A percentile compares a stretch with the other conserved stretches of the same genome.
These are phyloP conservation scores for Glyphotaelius pellucidus DNA, from an alignment of 2,888 invertebrate species.

Conservation along the genomic window DNA sequence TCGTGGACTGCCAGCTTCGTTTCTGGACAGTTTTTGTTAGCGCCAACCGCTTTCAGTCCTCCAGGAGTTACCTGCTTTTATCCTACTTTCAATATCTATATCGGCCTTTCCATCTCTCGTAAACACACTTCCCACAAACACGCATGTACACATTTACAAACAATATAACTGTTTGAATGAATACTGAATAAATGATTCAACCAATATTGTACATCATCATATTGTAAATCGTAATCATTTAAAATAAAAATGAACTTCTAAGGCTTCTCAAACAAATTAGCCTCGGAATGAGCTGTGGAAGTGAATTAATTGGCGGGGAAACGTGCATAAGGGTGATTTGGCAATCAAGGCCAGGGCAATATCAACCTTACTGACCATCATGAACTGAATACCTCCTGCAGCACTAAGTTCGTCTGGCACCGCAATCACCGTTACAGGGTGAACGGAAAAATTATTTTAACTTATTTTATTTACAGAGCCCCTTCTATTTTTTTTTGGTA, in stretches of 20 bases:
- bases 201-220: neutral
- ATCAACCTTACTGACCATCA: constrained; percentile 32
- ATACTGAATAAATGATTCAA: neutral
- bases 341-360: constrained; percentile 12
- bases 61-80: too few species aligned
- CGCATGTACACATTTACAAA: too few species aligned
- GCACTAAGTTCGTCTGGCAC: neutral
- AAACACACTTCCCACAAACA: too few species aligned
- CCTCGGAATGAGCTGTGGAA: neutral
- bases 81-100: too few species aligned
- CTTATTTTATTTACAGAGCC: neutral
- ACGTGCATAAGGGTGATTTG: constrained; percentile 32
- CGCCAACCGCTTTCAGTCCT: too few species aligned
- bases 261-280: neutral
- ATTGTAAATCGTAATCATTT: neutral
- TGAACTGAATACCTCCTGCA: constrained; percentile 11
- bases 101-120: too few species aligned
- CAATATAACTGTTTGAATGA: too few species aligned
- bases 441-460: neutral
- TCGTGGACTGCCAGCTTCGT: too few species aligned
- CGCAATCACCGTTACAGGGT: constrained; percentile 14
- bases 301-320: constrained; percentile 19
- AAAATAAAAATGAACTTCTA: neutral
- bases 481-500: too few species aligned
- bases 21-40: too few species aligned